These are phyloP conservation scores for Henricia sp. DNA, from an alignment of 53 echinoderm and acorn worm genomes.

Conservation along the genomic window DNA sequence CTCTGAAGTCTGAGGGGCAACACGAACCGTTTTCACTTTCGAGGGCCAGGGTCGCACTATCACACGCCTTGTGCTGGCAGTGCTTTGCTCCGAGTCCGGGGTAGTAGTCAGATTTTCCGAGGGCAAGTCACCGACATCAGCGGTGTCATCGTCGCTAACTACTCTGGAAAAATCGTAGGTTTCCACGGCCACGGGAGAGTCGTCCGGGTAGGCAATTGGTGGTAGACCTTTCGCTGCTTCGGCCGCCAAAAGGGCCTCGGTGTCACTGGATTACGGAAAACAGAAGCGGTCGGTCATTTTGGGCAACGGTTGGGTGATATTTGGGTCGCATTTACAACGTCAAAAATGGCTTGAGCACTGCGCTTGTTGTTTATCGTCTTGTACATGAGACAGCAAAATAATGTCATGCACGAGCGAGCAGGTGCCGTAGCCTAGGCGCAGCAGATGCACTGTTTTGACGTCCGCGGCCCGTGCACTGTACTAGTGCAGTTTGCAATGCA, in stretches of 20 bases:
- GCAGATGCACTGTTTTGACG: too few relatives aligned
- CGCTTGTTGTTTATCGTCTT: too few relatives aligned
- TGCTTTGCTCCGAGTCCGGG: slow-evolving; percentile 4
- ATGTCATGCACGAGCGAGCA: too few relatives aligned
- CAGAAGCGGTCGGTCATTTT: too few relatives aligned
- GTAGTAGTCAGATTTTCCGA: not conserved
- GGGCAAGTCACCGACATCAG: not conserved
- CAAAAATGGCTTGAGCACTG: too few relatives aligned
- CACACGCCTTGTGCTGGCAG: slow-evolving; percentile 35
- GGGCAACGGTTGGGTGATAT: too few relatives aligned
- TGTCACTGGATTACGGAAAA: too few relatives aligned
- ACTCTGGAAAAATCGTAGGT: not conserved
- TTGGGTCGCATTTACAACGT: too few relatives aligned
- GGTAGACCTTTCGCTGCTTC: slow-evolving; percentile 18
- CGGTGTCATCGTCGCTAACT: not conserved
- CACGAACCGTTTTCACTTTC: not conserved
- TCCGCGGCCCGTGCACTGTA: too few relatives aligned
- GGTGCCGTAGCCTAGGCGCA: too few relatives aligned
- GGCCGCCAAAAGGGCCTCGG: slow-evolving; percentile 35
- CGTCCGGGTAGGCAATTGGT: slow-evolving; percentile 13
- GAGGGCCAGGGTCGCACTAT: not conserved
- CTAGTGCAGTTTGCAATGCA: too few relatives aligned
- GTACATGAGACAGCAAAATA: too few relatives aligned
- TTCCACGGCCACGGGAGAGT: slow-evolving; percentile 2
- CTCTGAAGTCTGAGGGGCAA: slow-evolving; percentile 20